A percentile compares a stretch with the other conserved stretches of the same genome.
These are phyloP conservation scores for Notarius lentiginosus DNA, from an alignment of 2,113 vertebrate genomes.

Conservation along the genomic window DNA sequence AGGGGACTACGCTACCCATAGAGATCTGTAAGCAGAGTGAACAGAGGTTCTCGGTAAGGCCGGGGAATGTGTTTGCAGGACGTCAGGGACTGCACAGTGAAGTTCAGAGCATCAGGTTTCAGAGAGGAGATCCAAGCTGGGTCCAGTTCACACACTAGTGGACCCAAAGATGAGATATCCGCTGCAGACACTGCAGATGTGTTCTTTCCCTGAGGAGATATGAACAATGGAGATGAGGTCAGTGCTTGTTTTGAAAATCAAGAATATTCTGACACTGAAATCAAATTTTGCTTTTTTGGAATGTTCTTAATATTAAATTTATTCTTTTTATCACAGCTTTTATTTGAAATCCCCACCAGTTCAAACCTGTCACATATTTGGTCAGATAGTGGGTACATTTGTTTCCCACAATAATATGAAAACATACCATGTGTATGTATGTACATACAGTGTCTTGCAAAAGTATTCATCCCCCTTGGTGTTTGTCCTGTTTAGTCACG, in stretches of 20 bases:
- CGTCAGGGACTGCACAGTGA: slow-evolving; percentile 58
- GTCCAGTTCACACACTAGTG: slow-evolving; percentile 64
- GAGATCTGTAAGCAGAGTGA: slow-evolving; percentile 53
- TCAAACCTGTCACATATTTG: background rate
- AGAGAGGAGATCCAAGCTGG: slow-evolving; percentile 58
- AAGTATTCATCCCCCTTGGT: too few species aligned
- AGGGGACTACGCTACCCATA: slow-evolving; percentile 62
- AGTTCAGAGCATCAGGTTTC: slow-evolving; percentile 48
- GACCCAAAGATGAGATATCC: slow-evolving; percentile 59
- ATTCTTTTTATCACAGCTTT: background rate
- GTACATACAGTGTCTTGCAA: too few species aligned
- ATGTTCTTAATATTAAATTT: background rate
- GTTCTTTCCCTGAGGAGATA: slow-evolving; percentile 55
- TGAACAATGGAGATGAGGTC: background rate
- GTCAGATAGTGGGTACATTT: background rate
- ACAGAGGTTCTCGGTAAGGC: slow-evolving; percentile 49
- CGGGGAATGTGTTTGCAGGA: slow-evolving; percentile 60
- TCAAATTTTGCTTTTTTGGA: background rate
- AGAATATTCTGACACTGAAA: background rate
- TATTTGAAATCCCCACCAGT: background rate
- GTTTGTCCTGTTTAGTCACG: too few species aligned
- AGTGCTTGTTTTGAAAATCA: background rate
- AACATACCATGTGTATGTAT: background rate
- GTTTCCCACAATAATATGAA: background rate
- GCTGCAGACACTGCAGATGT: slow-evolving; percentile 53